phyloP scores from a whole-genome alignment of 2,113 vertebrate species.

The Accipiter virgatus region DNA sequence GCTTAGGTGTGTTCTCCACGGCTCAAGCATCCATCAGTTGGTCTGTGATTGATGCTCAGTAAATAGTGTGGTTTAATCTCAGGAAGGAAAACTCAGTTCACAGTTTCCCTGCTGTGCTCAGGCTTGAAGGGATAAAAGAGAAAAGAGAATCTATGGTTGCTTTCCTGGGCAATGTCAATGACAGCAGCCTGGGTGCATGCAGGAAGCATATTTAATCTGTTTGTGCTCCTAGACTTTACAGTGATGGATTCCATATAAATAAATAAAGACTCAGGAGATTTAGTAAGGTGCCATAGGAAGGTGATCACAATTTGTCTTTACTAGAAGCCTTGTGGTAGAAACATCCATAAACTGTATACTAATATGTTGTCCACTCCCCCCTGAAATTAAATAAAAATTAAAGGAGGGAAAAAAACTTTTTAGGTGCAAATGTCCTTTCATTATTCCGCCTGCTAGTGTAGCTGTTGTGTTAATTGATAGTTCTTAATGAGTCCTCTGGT shows the following conservation, averaged over 20 bases:
- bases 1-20: neutral
- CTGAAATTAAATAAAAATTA: neutral
- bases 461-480: slow-evolving; percentile 30
- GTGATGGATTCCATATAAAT: slow-evolving; percentile 44
- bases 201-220: neutral
- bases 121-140: neutral
- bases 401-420: neutral
- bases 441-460: slow-evolving; percentile 5
- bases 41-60: neutral
- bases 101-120: neutral
- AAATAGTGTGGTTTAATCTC: neutral
- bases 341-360: neutral
- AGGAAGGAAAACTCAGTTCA: slow-evolving; percentile 5
- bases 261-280: slow-evolving; percentile 39
- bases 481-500: slow-evolving; percentile 27
- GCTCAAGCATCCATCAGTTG: neutral
- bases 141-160: neutral
- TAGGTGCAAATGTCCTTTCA: neutral
- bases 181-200: neutral
- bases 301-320: slow-evolving; percentile 21
- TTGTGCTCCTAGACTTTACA: neutral
- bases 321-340: neutral
- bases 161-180: neutral
- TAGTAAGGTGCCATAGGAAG: slow-evolving; percentile 13
- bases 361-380: neutral